Conservation (phyloP, 2,797 vertebrate species). For the Urophycis tenuis region DNA sequence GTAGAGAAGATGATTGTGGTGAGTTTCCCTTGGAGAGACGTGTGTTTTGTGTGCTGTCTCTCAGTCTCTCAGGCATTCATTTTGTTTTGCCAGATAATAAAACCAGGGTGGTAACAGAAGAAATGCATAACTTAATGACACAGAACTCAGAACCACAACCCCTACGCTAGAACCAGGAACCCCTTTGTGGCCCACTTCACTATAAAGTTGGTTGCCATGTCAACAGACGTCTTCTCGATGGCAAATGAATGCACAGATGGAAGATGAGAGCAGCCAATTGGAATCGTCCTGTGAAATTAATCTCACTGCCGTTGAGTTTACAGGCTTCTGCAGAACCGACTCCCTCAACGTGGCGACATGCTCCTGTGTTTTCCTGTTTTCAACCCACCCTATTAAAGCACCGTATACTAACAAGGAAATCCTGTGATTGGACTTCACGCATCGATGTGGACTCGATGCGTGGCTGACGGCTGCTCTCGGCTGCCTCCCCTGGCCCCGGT, state of each 20-base stretch:
- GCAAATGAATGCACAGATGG: constrained; percentile 5
- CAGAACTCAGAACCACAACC: neutral
- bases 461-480: no score
- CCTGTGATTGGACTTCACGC: no score
- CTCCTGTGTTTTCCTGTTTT: no score
- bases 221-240: constrained; percentile 30
- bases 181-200: neutral
- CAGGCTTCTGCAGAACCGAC: no score
- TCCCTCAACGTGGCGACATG: no score
- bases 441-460: no score
- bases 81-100: neutral
- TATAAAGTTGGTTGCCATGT: constrained; percentile 38
- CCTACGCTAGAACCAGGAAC: neutral
- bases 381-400: no score
- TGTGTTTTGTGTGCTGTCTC: neutral
- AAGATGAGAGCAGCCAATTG: neutral
- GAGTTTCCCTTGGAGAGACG: constrained; percentile 41
- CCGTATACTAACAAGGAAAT: no score
- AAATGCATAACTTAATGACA: neutral
- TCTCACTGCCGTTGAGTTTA: neutral
- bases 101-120: neutral
- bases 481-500: no score
- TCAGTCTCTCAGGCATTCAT: neutral
- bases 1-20: constrained; percentile 97
- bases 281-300: neutral